These are phyloP conservation scores for Solenopsis fugax DNA, from an alignment of 1,140 invertebrate species.

Conservation along the genomic window DNA sequence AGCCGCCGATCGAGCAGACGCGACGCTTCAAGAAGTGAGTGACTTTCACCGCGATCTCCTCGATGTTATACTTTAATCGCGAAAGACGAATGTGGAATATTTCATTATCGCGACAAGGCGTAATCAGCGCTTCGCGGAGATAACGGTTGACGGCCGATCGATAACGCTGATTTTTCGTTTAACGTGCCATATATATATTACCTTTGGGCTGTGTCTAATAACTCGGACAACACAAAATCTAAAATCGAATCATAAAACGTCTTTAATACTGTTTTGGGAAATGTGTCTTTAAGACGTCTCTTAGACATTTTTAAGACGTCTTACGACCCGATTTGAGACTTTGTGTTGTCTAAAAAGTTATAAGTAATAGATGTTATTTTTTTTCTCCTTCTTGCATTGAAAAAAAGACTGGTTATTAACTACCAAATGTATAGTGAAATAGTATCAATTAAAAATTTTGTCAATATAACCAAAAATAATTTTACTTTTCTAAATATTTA, in stretches of 20 bases:
- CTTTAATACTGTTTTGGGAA: too few species aligned
- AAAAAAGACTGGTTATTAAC: too few species aligned
- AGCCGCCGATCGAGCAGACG: constrained; percentile 80
- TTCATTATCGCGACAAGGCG: background rate
- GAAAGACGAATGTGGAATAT: background rate
- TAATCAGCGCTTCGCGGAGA: constrained; percentile 16
- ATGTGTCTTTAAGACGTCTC: too few species aligned
- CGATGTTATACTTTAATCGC: background rate
- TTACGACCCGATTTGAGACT: too few species aligned
- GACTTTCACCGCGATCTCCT: background rate
- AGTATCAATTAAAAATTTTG: too few species aligned
- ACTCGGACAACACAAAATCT: background rate
- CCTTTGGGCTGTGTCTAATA: background rate
- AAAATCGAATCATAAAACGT: too few species aligned
- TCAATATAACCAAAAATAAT: too few species aligned
- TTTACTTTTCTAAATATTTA: too few species aligned
- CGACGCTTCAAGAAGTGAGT: constrained; percentile 84
- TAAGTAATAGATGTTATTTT: background rate
- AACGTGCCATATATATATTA: background rate
- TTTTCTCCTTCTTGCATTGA: background rate
- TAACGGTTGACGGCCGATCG: constrained; percentile 11
- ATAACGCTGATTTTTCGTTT: constrained; percentile 33
- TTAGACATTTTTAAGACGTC: too few species aligned
- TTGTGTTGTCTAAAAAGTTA: background rate
- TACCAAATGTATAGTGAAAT: too few species aligned